Evolutionary conservation across 2,888 invertebrate genomes (phyloP), one percentile per base, ranked within the genome.

Genomic region (Oscheius sp.): DNA sequence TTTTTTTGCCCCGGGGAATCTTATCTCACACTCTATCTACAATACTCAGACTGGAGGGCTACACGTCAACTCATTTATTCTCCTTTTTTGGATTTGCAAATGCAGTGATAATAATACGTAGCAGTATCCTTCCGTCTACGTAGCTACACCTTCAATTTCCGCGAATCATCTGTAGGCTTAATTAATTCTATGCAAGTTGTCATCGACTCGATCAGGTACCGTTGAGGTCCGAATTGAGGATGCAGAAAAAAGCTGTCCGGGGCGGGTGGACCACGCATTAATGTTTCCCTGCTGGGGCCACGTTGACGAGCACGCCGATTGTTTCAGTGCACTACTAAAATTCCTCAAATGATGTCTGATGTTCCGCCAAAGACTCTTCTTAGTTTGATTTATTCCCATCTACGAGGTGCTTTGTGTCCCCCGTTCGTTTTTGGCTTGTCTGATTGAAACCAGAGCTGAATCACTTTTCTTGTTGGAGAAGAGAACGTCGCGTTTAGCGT

Each of bases 201-300:
- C n/a, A n/a, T n/a, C n/a, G n/a, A n/a, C n/a, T n/a, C n/a, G n/a
- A n/a, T n/a, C n/a, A n/a, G n/a, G n/a, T n/a, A n/a, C n/a, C n/a
- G n/a, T n/a, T n/a, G n/a, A 37, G 37, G 37, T 37, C 37, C 48
- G 48, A 48, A 48, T 48, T 48, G 48, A 48, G 48, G 55, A 34
- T 55, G 15, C 20, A 55, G 23, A 55, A 53, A 55, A 55, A 55
- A 55, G 55, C 55, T 55, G 55, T 33, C 37, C 55, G 55, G 55
- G 55, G 20, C 33, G 55, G 55, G 31, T 29, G 55, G 34, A 55
- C 55, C 55, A 34, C 55, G 55, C 55, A 55, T 55, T 55, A 55
- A 55, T 55, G 55, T 55, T 55, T 55, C 55, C 55, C 55, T 55
- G 34, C 52, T 52, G 52, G 34, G 55, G 34, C 55, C 34, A 55